Evolutionary conservation across 2,888 invertebrate genomes (phyloP).

Genomic region (Acronicta psi): DNA sequence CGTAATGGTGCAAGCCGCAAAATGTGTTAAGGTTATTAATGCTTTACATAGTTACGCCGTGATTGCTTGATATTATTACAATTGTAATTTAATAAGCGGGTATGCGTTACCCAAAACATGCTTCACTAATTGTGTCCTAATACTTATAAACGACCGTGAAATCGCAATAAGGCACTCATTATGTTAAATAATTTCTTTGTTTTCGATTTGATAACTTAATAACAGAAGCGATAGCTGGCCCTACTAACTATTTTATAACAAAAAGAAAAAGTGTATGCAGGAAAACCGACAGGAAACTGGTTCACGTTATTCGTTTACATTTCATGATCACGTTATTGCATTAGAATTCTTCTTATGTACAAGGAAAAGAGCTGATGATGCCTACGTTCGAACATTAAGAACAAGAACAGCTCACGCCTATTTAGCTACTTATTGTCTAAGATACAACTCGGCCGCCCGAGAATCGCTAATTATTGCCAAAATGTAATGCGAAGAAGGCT

Average conservation of each 20-base stretch:
- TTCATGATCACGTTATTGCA: slow-evolving; percentile 34
- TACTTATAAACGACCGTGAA: slow-evolving; percentile 51
- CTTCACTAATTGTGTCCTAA: slow-evolving; percentile 54
- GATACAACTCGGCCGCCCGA: slow-evolving; percentile 53
- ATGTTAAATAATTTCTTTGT: slow-evolving; percentile 40
- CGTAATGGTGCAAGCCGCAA: slow-evolving; percentile 63
- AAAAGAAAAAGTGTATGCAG: slow-evolving; percentile 25
- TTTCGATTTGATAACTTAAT: slow-evolving; percentile 26
- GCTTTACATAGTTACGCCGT: slow-evolving; percentile 55
- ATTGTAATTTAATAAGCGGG: slow-evolving; percentile 52
- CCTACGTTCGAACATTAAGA: slow-evolving; percentile 19
- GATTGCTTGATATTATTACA: slow-evolving; percentile 57
- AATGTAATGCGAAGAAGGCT: slow-evolving; percentile 79
- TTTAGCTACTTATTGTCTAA: slow-evolving; percentile 47
- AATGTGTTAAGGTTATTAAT: slow-evolving; percentile 66
- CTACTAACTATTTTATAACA: slow-evolving; percentile 3
- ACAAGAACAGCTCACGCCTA: slow-evolving; percentile 22
- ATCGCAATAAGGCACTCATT: slow-evolving; percentile 43
- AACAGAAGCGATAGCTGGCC: slow-evolving; percentile 16
- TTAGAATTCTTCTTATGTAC: slow-evolving; percentile 33
- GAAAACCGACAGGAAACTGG: slow-evolving; percentile 27
- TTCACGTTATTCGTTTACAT: slow-evolving; percentile 9
- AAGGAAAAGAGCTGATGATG: slow-evolving; percentile 38
- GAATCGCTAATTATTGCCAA: slow-evolving; percentile 77
- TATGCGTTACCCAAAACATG: slow-evolving; percentile 49